Base-by-base conservation (phyloP, 2,797 vertebrate species). In the Pipistrellus kuhlii region DNA sequence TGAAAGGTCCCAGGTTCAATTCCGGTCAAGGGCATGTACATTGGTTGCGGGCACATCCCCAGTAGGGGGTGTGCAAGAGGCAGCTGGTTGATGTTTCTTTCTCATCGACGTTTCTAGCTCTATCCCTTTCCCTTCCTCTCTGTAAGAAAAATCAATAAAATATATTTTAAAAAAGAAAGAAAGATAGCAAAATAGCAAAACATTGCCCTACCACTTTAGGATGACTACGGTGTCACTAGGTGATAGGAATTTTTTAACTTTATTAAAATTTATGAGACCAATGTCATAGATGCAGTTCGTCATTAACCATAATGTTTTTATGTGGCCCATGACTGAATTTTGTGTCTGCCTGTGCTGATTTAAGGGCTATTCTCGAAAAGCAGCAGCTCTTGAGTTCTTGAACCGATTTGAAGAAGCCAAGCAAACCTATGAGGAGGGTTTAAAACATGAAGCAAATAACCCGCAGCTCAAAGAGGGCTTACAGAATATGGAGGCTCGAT, bases 301-400 rank as follows among this genome's bases (percentile, higher is more conserved):
- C 13, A 5, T 48, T 66, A 48, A 32, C 30, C 80, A 48, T 8
- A 32, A 6, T 25, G 41, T 32, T 32, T 32, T 77, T 2, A 14
- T 59, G 41, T 17, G 13, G 41, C 12, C 27, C 8, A 1, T 32
- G 41, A 25, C 30, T 48, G 53, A 8, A 11, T 68, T 76, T 83
- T 18, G 0, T 48, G 0, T 80, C 6, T 25, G 32, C 73, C 25
- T 80, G 53, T 76, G 53, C 10, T 88, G 94, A 85, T 53, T 95
- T 68, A 94, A 99, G 99, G 99, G 99, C 15, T 99, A 99, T 97
- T 99, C 99, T 0, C 97, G 99, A 81, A 99, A 99, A 98, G 99
- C 99, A 73, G 99, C 99, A 1, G 99, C 99, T 0, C 95, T 99
- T 94, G 99, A 99, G 95, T 99, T 99, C 97, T 98, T 99, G 64